A percentile compares a stretch with the other conserved stretches of the same genome.
Evolutionary conservation across 2,797 vertebrate genomes (phyloP).

Genomic region (Coracias cyanogaster): DNA sequence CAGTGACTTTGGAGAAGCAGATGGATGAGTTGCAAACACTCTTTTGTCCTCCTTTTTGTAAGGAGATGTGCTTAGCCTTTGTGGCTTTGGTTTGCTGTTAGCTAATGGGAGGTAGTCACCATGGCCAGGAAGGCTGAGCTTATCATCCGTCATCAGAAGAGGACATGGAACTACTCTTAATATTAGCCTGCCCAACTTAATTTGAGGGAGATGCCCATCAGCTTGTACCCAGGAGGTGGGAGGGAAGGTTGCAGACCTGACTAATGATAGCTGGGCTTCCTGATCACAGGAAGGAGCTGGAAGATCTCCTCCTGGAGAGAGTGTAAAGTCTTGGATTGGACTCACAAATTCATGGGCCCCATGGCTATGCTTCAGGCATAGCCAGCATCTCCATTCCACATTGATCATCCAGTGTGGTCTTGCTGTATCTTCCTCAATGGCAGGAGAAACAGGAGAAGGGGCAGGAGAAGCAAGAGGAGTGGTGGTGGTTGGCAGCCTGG

Average conservation of each 20-base stretch:
- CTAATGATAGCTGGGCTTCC: not conserved
- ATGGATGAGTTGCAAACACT: not conserved
- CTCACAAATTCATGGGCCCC: not conserved
- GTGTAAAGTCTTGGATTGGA: not conserved
- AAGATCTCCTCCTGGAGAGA: not conserved
- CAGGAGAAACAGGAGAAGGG: not conserved
- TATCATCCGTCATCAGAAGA: not conserved
- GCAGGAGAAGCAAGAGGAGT: not conserved
- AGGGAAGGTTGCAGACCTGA: not conserved
- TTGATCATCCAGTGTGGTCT: not conserved
- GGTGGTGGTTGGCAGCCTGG: slow-evolving; percentile 7
- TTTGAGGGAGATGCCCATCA: not conserved
- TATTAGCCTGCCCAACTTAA: not conserved
- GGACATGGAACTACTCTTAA: not conserved
- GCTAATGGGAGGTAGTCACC: not conserved
- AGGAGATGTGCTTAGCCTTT: not conserved
- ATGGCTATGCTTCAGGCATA: not conserved
- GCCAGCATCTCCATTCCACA: rapidly evolving
- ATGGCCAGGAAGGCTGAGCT: not conserved
- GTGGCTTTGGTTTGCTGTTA: not conserved
- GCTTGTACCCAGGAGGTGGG: not conserved
- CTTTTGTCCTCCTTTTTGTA: not conserved
- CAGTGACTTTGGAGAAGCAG: slow-evolving; percentile 21
- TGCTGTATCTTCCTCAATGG: not conserved
- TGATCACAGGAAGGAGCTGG: too few relatives aligned